Percentiles rank a stretch among this genome's conserved stretches.
Conservation (phyloP, 2,888 invertebrate genomes). For the Parascotia fuliginaria region DNA sequence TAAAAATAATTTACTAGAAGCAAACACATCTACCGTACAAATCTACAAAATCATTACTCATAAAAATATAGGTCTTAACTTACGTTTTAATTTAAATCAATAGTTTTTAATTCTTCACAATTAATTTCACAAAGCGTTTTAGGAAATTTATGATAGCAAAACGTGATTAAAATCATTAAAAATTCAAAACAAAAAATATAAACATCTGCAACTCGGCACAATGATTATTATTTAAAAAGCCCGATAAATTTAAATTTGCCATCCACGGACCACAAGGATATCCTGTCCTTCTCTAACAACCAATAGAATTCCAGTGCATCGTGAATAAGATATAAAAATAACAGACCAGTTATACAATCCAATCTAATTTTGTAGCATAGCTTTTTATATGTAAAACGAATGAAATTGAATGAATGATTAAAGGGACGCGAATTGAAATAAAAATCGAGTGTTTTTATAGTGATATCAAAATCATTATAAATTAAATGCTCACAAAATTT, state of each 20-base stretch:
- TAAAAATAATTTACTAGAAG: constrained; percentile 3
- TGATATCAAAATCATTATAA: constrained; percentile 11
- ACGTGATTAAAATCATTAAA: not conserved
- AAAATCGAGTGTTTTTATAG: constrained; percentile 19
- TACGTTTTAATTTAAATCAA: constrained; percentile 22
- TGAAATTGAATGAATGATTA: constrained; percentile 4
- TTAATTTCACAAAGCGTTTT: constrained; percentile 4
- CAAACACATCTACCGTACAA: not conserved
- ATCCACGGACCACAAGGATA: not conserved
- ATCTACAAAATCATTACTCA: not conserved
- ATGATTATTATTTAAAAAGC: constrained; percentile 3
- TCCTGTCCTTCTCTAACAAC: constrained; percentile 20
- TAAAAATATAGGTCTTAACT: constrained; percentile 19
- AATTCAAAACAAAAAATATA: constrained; percentile 26
- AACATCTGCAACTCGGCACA: constrained; percentile 23
- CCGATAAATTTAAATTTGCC: constrained; percentile 8
- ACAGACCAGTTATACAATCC: constrained; percentile 1
- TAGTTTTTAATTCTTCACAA: constrained; percentile 2
- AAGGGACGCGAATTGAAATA: constrained; percentile 15
- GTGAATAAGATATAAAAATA: not conserved
- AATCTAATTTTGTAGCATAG: constrained; percentile 21
- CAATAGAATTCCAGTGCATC: not conserved
- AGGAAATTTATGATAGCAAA: constrained; percentile 8
- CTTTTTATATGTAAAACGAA: constrained; percentile 22
- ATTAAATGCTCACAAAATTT: too few relatives aligned